phyloP scores from a whole-genome alignment of 2,797 vertebrate species.

The Synaphobranchus kaupii region DNA sequence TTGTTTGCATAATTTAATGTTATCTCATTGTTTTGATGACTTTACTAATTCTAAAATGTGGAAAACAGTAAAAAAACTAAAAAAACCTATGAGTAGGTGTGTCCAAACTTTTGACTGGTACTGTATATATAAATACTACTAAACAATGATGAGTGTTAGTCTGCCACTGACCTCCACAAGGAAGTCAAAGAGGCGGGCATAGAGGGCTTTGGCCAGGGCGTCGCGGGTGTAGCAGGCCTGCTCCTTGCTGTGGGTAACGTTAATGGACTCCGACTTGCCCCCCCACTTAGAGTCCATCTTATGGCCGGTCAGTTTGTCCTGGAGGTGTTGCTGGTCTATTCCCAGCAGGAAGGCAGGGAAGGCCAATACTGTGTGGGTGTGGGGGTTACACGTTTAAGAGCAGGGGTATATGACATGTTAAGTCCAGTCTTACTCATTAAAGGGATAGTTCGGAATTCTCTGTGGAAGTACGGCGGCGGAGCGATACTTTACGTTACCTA shows the following conservation, averaged over 20 bases:
- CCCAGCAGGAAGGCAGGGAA: conserved; percentile 96
- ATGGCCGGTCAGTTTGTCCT: conserved; percentile 92
- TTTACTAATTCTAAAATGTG: no score
- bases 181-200: conserved; percentile 89
- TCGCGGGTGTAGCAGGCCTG: conserved; percentile 93
- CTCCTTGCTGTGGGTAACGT: conserved; percentile 92
- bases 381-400: background rate
- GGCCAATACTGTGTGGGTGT: conserved; percentile 78
- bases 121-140: no score
- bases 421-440: background rate
- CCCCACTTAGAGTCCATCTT: conserved; percentile 98
- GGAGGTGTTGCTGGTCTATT: conserved; percentile 82
- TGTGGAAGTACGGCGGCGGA: no score
- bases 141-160: background rate
- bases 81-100: no score
- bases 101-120: no score
- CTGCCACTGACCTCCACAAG: conserved; percentile 83
- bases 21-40: no score
- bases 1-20: no score
- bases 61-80: no score
- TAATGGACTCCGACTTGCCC: conserved; percentile 88
- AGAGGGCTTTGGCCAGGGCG: conserved; percentile 94
- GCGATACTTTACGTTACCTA: no score
- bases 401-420: background rate
- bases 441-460: no score